A percentile compares a stretch with the other conserved stretches of the same genome.
Evolutionary conservation across 1,140 invertebrate genomes (phyloP).

Genomic region (Diachasmimorpha longicaudata): DNA sequence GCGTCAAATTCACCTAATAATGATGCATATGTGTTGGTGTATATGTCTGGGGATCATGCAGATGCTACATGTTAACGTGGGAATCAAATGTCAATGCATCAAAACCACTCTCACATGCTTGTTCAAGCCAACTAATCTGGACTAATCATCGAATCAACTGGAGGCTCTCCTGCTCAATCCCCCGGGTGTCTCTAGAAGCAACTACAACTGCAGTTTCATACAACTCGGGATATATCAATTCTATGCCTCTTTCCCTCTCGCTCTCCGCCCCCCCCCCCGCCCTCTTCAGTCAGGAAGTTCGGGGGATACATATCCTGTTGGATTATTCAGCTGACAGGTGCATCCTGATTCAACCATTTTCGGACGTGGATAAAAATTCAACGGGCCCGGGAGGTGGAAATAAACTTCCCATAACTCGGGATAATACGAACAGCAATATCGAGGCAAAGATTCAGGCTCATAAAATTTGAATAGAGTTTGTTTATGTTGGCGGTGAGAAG

Average conservation of each 20-base stretch:
- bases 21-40: background rate
- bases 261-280: too few relatives aligned
- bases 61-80: conserved; percentile 1
- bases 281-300: background rate
- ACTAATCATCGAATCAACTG: conserved; percentile 4
- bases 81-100: background rate
- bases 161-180: background rate
- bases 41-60: background rate
- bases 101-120: background rate
- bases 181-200: background rate
- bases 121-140: background rate
- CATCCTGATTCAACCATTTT: too few relatives aligned
- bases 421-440: conserved; percentile 10
- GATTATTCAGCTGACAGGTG: background rate
- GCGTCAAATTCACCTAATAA: background rate
- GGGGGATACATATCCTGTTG: background rate
- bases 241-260: background rate
- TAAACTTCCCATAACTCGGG: background rate
- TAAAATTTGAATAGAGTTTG: conserved; percentile 12
- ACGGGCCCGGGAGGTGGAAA: background rate
- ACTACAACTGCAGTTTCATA: background rate
- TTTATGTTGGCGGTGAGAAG: conserved; percentile 10
- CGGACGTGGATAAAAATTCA: background rate
- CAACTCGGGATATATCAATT: background rate
- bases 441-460: background rate